Evolutionary conservation across 2,888 invertebrate genomes (phyloP), one percentile per base, ranked within the genome.

Genomic region (Liposcelis brunnea): DNA sequence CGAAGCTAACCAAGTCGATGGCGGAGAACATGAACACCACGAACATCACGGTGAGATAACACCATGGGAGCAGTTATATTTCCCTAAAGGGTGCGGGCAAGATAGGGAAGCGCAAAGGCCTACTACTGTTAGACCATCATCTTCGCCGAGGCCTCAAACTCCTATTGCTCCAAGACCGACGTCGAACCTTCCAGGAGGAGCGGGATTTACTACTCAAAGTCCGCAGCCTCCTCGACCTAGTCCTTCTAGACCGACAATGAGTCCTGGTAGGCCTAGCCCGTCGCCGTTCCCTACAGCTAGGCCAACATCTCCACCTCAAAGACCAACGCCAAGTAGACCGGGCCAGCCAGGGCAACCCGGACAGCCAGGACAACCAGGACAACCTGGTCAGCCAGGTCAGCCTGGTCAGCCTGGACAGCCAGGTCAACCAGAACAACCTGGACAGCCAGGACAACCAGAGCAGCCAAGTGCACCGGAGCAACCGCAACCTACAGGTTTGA

Each of bases 1-100:
- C 46, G 45, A 15, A 40, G 15, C 5, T 7, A 18, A 40, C 15
- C 40, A 18, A 16, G 42, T 11, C 11, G 42, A 52, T 21, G 53
- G 49, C 33, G 49, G 55, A n/a, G 31, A 54, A 19, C 42, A 48
- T 16, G 53, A 53, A 12, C 48, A 53, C 31, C 56, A 57, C 35
- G 59, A 62, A 14, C 65, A 66, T 50, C 63, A 68, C 34, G 78
- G 78, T 42, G 65, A 70, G 35, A 58, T 70, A 15, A 68, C 77
- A 6, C 69, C 74, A 26, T 82, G 81, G 80, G 61, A 69, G 38
- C 70, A 80, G 51, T 61, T 81, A 12, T 75, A 75, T 58, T 80
- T 82, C 62, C 83, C 83, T 5, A 71, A 75, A 53, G 77, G 77
- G 42, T 83, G 83, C 58, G 77, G 77, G 31, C 35, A 14, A 7